phyloP scores from a whole-genome alignment of 2,888 invertebrate genomes.

The Carabus problematicus region DNA sequence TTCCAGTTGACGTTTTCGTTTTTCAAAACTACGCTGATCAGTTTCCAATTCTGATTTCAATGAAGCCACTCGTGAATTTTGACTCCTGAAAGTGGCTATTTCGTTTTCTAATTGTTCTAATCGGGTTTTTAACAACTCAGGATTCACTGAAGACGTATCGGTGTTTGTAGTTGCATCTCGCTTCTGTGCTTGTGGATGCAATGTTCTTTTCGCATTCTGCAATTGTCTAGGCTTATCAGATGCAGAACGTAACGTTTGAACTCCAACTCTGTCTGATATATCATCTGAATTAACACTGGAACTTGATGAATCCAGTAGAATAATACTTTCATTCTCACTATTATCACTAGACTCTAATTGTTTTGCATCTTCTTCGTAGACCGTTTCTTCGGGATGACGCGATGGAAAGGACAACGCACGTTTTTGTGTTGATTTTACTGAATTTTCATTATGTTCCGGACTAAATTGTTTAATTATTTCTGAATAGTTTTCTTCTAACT shows the following conservation, averaged over 20 bases:
- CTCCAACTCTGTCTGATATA: slow-evolving; percentile 6
- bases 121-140: slow-evolving; percentile 66
- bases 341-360: slow-evolving; percentile 47
- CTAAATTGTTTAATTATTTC: slow-evolving; percentile 7
- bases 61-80: slow-evolving; percentile 61
- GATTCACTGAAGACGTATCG: slow-evolving; percentile 16
- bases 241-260: slow-evolving; percentile 3
- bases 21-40: slow-evolving; percentile 64
- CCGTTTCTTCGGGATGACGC: slow-evolving; percentile 21
- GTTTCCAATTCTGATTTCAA: slow-evolving; percentile 57
- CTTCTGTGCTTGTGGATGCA: background rate
- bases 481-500: slow-evolving; percentile 25
- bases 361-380: slow-evolving; percentile 23
- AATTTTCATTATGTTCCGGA: background rate
- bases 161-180: slow-evolving; percentile 33
- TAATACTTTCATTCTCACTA: slow-evolving; percentile 45
- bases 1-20: slow-evolving; percentile 61
- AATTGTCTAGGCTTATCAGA: background rate
- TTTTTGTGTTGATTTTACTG: slow-evolving; percentile 14
- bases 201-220: background rate
- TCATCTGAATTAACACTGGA: slow-evolving; percentile 36
- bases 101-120: slow-evolving; percentile 72
- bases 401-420: slow-evolving; percentile 17
- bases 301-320: slow-evolving; percentile 17
- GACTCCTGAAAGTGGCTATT: slow-evolving; percentile 64